Evolutionary conservation across 2,797 vertebrate genomes (phyloP), one percentile per base, ranked within the genome.

Genomic region (Danio albolineatus): DNA sequence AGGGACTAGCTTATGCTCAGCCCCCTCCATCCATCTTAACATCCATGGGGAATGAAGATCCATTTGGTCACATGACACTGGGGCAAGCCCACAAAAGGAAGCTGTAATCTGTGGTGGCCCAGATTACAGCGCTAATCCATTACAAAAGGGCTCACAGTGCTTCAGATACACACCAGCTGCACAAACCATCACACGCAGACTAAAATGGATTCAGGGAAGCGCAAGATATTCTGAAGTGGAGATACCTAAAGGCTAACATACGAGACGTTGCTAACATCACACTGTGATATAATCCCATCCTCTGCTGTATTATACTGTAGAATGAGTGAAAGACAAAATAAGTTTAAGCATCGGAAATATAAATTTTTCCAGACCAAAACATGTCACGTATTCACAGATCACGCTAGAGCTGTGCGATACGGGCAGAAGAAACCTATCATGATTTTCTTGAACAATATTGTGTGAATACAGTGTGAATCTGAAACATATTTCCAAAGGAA

Each of bases 61-160:
- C 80, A 88, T 91, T 91, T 86, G 79, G 87, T 93, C 89, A 93
- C 69, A 73, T 91, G 91, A 81, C 44, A 10, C 67, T 19, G 10
- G 21, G 44, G 10, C 53, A 77, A 65, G 78, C 70, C 80, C 75
- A 79, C 81, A 85, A 88, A 84, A 89, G 85, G 88, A 90, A 88
- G 87, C 85, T 82, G 82, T 94, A 95, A 94, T 94, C 93, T 92
- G 90, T 87, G 83, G 86, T 92, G 93, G 87, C 93, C 93, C 90
- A 93, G 93, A 94, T 94, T 94, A 92, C 82, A 87, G 88, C 76
- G 6, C 83, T 93, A 94, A 94, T 94, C 92, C 91, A 86, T 85
- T 62, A 82, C 84, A 83, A 88, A 80, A 85, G 16, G 85, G 85
- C 88, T 72, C 28, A n/a, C 70, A 61, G 64, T 16, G 4, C 46